Percentiles rank a stretch among this genome's conserved stretches.
Conservation (phyloP, 1,140 invertebrate species). For the Leguminivora glycinivorella region DNA sequence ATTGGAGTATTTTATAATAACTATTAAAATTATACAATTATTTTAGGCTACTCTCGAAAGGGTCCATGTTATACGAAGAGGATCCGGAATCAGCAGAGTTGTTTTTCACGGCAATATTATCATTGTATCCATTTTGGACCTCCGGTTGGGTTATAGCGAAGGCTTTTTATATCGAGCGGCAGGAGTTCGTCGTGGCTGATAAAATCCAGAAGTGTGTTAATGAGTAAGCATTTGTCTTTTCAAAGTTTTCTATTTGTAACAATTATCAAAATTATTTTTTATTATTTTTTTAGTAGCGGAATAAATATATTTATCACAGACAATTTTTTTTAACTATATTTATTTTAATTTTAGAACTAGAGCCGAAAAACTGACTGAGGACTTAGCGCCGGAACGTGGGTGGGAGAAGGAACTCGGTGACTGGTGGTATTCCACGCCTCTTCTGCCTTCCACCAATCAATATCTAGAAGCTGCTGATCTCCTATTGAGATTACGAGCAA, state of each 20-base stretch:
- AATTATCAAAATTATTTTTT: too few relatives aligned
- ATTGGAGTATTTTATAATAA: too few relatives aligned
- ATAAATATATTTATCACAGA: too few relatives aligned
- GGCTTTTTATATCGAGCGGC: slow-evolving; percentile 52
- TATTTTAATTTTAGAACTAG: slow-evolving; percentile 33
- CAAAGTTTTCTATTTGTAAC: too few relatives aligned
- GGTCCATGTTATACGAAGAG: slow-evolving; percentile 52
- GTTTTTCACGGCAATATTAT: slow-evolving; percentile 54
- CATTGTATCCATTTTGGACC: slow-evolving; percentile 52
- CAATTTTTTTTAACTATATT: neutral
- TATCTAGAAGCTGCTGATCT: slow-evolving; percentile 64
- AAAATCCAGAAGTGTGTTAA: slow-evolving; percentile 47
- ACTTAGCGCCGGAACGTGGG: slow-evolving; percentile 36
- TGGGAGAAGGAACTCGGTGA: slow-evolving; percentile 66
- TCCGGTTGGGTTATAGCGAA: slow-evolving; percentile 49
- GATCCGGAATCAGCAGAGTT: slow-evolving; percentile 55
- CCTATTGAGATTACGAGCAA: slow-evolving; percentile 56
- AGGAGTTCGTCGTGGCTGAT: slow-evolving; percentile 54
- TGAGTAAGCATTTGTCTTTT: slow-evolving; percentile 42
- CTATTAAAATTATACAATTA: neutral
- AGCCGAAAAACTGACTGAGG: slow-evolving; percentile 38
- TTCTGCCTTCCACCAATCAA: slow-evolving; percentile 49
- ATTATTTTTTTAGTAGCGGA: too few relatives aligned
- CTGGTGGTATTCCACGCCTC: slow-evolving; percentile 64
- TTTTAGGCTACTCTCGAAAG: slow-evolving; percentile 60